phyloP scores from a whole-genome alignment of 2,113 vertebrate species.

The Rattus rattus region DNA sequence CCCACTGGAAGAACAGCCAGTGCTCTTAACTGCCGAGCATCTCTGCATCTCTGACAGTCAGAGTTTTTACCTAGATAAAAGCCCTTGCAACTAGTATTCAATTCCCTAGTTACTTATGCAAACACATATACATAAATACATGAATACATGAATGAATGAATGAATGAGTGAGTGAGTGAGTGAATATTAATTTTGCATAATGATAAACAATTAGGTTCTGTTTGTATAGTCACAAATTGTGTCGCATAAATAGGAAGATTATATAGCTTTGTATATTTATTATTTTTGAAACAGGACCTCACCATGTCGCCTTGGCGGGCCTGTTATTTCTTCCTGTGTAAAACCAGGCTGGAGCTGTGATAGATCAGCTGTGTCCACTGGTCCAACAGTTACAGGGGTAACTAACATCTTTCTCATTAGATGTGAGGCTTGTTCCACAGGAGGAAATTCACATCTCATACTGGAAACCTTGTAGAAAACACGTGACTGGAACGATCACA shows the following conservation, averaged over 20 bases:
- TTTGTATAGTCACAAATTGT: not conserved
- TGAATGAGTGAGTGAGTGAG: too few relatives aligned
- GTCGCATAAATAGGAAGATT: not conserved
- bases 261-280: not conserved
- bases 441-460: not conserved
- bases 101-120: not conserved
- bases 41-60: not conserved
- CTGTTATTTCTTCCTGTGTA: not conserved
- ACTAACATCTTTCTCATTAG: not conserved
- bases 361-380: not conserved
- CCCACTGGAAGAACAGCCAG: not conserved
- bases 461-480: not conserved
- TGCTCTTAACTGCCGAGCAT: not conserved
- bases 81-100: not conserved
- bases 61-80: not conserved
- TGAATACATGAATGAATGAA: not conserved
- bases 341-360: not conserved
- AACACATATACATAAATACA: not conserved
- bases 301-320: not conserved
- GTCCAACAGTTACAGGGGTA: not conserved
- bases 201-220: not conserved
- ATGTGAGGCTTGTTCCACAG: not conserved
- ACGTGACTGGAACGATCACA: not conserved
- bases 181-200: not conserved
- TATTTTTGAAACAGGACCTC: not conserved